phyloP scores from a whole-genome alignment of 2,797 vertebrate species.

The Myotis vivesi region DNA sequence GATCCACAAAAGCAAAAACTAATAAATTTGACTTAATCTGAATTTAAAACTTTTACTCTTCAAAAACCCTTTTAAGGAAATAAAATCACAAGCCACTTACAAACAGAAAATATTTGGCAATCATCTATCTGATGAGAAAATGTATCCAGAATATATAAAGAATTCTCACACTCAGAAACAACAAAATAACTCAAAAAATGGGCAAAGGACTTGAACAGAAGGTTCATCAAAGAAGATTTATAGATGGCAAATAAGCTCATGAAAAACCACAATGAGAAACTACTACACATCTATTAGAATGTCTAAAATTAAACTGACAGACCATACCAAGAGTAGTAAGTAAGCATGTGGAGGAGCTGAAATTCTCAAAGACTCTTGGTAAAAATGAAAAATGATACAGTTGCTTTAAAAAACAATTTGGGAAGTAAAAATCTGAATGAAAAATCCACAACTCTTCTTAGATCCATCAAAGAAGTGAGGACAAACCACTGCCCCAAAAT shows the following conservation, averaged over 20 bases:
- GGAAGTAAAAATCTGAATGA: conserved; percentile 4
- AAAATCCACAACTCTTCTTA: not conserved
- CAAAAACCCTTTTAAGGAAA: not conserved
- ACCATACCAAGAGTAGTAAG: not conserved
- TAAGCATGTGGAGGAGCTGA: not conserved
- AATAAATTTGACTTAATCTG: not conserved
- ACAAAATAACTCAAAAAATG: conserved; percentile 17
- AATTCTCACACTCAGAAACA: not conserved
- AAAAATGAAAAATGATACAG: conserved; percentile 1
- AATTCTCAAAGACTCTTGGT: not conserved
- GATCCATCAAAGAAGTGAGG: not conserved
- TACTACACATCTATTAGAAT: not conserved
- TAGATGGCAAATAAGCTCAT: not conserved
- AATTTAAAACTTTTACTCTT: not conserved
- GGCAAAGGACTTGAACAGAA: not conserved
- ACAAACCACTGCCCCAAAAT: not conserved
- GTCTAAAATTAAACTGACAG: conserved; percentile 2
- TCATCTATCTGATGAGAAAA: not conserved
- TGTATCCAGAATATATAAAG: not conserved
- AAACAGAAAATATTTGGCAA: conserved; percentile 1
- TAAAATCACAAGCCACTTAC: conserved; percentile 4
- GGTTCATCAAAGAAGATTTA: not conserved
- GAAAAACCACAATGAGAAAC: not conserved
- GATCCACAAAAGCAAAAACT: not conserved
- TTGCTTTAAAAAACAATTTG: not conserved